Evolutionary conservation across 1,140 invertebrate species (phyloP), one percentile per base, ranked within the genome.

Genomic region (Orussus abietinus): DNA sequence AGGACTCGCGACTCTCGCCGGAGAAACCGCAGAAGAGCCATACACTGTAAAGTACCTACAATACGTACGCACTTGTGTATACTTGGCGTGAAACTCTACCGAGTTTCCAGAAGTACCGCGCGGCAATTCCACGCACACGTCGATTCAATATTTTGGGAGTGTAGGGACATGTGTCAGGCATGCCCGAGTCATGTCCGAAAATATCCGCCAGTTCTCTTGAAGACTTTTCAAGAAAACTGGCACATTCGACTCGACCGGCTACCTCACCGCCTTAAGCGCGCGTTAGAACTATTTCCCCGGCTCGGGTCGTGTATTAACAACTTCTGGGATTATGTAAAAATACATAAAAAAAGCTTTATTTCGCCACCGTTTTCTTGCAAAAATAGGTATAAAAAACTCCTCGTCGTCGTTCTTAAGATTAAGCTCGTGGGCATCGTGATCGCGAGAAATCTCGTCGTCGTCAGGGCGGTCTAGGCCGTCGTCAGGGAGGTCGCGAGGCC

Each of bases 361-460:
- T 72, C 68, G 67, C 71, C 69, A 72, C 71, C 69, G 69, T 74
- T 71, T 72, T 74, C 69, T 74, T 74, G 71, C 71, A 72, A 74
- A 73, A 69, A 57, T 65, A 66, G 62, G 59, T 67, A 69, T 64
- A 70, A 66, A 68, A 66, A 62, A 56, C 49, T 38, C 29, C 37
- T 46, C 22, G 35, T 48, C 21, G 47, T 45, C 32, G 43, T 45
- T n/a, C 6, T 25, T n/a, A 25, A 7, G 15, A 36, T n/a, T n/a
- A n/a, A n/a, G n/a, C n/a, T 36, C 34, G 21, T 36, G 14, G 20
- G 15, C 11, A 36, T 36, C 34, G 21, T 36, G n/a, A 36, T 36
- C 34, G n/a, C 13, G 17, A 12, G 10, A 15, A 36, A 19, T 19
- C 11, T 36, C 10, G 13, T 36, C 34, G 34, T 25, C 22, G 22